Evolutionary conservation across 2,113 vertebrate species (phyloP).

Genomic region (Regulus satrapa): DNA sequence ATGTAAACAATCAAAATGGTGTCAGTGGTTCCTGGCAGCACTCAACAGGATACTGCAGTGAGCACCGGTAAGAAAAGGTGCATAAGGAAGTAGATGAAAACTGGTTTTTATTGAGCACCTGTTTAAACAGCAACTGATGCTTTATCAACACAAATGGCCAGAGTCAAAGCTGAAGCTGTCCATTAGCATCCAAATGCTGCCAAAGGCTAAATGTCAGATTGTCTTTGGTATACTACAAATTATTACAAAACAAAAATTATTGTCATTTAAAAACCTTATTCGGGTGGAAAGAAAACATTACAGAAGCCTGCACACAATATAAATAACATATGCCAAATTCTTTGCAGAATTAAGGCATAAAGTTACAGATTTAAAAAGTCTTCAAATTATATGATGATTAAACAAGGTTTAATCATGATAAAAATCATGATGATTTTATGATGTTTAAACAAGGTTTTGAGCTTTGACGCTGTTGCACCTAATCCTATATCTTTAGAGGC

Average conservation of each 20-base stretch:
- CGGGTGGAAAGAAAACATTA: background rate
- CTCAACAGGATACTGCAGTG: background rate
- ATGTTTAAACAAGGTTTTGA: background rate
- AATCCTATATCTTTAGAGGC: background rate
- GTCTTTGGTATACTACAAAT: background rate
- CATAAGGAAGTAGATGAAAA: background rate
- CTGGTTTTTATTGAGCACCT: background rate
- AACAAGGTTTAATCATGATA: background rate
- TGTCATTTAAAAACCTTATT: background rate
- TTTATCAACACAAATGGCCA: background rate
- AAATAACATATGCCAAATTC: background rate
- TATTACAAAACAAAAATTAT: background rate
- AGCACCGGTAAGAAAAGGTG: background rate
- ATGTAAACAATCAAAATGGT: background rate
- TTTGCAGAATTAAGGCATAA: background rate
- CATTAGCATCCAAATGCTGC: background rate
- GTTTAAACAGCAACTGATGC: background rate
- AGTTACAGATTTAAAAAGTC: background rate
- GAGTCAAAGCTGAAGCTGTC: background rate
- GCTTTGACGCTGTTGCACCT: background rate
- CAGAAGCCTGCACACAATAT: background rate
- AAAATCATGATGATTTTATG: too few relatives aligned
- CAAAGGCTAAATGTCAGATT: background rate
- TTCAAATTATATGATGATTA: background rate
- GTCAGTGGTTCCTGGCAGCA: background rate